Conservation (phyloP, 2,113 vertebrate genomes). For the Corynorhinus townsendii region DNA sequence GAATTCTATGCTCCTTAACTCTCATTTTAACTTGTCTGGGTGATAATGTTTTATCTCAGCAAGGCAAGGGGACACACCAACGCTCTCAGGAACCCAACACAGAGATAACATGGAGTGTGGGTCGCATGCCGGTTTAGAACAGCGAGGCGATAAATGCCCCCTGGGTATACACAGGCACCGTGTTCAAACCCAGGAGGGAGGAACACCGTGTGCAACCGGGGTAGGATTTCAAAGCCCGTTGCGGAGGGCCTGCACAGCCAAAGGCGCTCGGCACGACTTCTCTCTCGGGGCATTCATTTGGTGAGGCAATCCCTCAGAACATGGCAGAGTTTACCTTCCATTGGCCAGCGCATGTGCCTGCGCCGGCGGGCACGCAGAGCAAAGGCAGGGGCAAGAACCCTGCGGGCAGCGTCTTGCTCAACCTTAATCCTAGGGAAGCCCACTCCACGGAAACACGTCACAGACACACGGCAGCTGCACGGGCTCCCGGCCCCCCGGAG, state of each 20-base stretch:
- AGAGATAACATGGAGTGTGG: background rate
- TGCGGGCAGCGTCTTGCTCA: background rate
- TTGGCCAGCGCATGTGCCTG: background rate
- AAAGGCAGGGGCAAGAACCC: background rate
- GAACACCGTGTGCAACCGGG: slow-evolving; percentile 15
- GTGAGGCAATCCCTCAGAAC: background rate
- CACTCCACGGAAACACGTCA: background rate
- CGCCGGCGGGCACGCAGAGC: background rate
- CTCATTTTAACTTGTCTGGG: slow-evolving; percentile 4
- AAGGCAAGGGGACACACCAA: background rate
- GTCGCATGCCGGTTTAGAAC: background rate
- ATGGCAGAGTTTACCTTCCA: background rate
- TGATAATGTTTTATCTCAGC: slow-evolving; percentile 15
- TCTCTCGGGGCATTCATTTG: background rate
- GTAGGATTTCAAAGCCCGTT: slow-evolving; percentile 56
- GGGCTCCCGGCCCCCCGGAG: background rate
- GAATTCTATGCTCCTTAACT: background rate
- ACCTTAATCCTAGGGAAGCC: background rate
- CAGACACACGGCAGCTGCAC: background rate
- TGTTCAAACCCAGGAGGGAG: slow-evolving; percentile 32
- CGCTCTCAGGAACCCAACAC: background rate
- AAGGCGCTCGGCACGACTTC: slow-evolving; percentile 40
- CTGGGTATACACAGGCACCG: background rate
- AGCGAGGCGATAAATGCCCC: background rate
- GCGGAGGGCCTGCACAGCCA: slow-evolving; percentile 37